Evolutionary conservation across 2,113 vertebrate species (phyloP), one percentile per base, ranked within the genome.

Genomic region (Anser brachyrhynchus): DNA sequence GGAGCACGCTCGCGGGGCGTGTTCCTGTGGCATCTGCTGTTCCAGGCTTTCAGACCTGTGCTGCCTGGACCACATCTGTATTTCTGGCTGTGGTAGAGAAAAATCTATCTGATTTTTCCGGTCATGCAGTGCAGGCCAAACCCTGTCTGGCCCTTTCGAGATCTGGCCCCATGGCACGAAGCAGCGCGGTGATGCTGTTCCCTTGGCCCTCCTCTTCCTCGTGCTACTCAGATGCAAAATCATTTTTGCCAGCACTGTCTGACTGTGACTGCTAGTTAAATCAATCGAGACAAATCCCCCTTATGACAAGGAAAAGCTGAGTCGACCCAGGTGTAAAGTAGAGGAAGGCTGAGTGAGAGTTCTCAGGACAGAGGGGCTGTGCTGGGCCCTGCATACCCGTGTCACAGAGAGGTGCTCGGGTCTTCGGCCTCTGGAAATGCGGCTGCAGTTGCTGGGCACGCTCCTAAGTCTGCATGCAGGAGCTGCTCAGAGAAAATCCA

Each of bases 341-440:
- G 43, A 73, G 18, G 35, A n/a, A 43, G 76, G 58, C 5, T 46
- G 58, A 85, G 51, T 67, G 25, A 31, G 11, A 0, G 1, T 12
- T 52, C 35, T 52, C 25, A 33, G 80, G 39, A 37, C 1, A 9
- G 35, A 0, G 3, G 3, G 29, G 39, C 72, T 28, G 39, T 43
- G 39, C 52, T 29, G n/a, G 35, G n/a, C 25, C 31, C 55, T 49
- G 57, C 33, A 25, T 0, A 3, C 35, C 46, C 9, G 8, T 44
- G 21, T 28, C 0, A 1, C 1, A 7, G 25, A 31, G 31, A 2
- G 0, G 8, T 44, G 13, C 37, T 46, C 0, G 3, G 6, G 28
- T 28, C 31, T 73, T 43, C 3, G 19, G 51, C 51, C 26, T 55
- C 33, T 2, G 21, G 61, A n/a, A 91, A 23, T 2, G 3, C 52